These are phyloP conservation scores for Onychostoma macrolepis DNA, from an alignment of 2,113 vertebrate species.

Conservation along the genomic window DNA sequence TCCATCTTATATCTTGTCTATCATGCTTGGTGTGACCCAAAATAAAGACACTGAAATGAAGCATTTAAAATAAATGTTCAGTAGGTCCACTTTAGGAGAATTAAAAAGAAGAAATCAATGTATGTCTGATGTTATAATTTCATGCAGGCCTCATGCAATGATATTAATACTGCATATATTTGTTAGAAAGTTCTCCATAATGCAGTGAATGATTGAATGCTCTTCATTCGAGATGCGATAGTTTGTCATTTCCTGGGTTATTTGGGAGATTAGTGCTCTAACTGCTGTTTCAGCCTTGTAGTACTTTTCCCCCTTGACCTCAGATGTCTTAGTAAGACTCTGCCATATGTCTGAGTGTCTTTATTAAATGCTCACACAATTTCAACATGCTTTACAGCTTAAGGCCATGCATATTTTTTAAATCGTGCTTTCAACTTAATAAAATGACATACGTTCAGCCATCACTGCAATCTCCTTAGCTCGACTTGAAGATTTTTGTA, in stretches of 20 bases:
- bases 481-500: constrained; percentile 46
- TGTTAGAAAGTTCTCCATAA: not conserved
- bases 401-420: constrained; percentile 46
- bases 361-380: constrained; percentile 41
- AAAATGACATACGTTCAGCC: constrained; percentile 47
- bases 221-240: not conserved
- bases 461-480: constrained; percentile 42
- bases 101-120: not conserved
- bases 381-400: constrained; percentile 47
- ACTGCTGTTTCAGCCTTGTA: constrained; percentile 40
- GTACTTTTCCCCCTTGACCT: constrained; percentile 33
- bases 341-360: constrained; percentile 51
- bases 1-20: not conserved
- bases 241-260: constrained; percentile 19
- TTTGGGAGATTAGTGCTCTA: constrained; percentile 32
- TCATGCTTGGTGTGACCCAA: not conserved
- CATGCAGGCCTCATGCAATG: not conserved
- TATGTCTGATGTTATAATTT: not conserved
- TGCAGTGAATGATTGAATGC: not conserved
- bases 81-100: not conserved
- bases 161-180: not conserved
- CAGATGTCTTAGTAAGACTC: constrained; percentile 49
- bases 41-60: not conserved
- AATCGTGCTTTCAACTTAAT: constrained; percentile 56
- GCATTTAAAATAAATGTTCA: not conserved